These are phyloP conservation scores for Istiophorus platypterus DNA, from an alignment of 2,113 vertebrate genomes.

Conservation along the genomic window DNA sequence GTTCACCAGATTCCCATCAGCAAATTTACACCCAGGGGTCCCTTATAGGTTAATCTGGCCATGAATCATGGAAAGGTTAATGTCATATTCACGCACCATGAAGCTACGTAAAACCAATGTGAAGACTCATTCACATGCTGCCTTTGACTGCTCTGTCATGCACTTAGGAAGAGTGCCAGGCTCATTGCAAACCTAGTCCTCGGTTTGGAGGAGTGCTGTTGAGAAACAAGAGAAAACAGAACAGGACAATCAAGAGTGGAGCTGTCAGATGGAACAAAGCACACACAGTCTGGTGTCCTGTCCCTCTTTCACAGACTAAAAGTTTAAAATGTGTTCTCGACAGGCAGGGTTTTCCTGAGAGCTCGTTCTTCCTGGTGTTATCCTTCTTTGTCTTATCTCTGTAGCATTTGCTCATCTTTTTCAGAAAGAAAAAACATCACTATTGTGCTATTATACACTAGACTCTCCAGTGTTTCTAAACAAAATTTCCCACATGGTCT, in stretches of 20 bases:
- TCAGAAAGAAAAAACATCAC: not conserved
- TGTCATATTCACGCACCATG: conserved; percentile 1
- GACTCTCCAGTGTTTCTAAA: conserved; percentile 13
- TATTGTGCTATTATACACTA: not conserved
- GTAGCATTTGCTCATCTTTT: conserved; percentile 1
- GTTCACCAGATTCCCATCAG: too few relatives aligned
- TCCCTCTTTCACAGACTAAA: not conserved
- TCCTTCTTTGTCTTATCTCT: not conserved
- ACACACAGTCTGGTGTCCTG: not conserved
- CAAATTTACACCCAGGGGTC: too few relatives aligned
- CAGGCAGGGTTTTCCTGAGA: not conserved
- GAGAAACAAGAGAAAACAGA: not conserved
- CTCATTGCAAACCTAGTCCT: not conserved
- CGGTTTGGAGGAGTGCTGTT: conserved; percentile 6
- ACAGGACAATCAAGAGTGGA: not conserved
- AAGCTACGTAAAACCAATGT: not conserved
- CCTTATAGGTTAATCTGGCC: not conserved
- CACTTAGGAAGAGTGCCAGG: not conserved
- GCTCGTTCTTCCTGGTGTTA: not conserved
- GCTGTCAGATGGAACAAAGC: not conserved
- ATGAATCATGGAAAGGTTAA: conserved; percentile 17
- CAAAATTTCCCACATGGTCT: not conserved
- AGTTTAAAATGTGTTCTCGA: not conserved
- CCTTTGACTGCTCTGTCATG: not conserved
- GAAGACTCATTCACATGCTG: not conserved